phyloP scores from a whole-genome alignment of 1,140 invertebrate genomes.

The Laodelphax striatellus region DNA sequence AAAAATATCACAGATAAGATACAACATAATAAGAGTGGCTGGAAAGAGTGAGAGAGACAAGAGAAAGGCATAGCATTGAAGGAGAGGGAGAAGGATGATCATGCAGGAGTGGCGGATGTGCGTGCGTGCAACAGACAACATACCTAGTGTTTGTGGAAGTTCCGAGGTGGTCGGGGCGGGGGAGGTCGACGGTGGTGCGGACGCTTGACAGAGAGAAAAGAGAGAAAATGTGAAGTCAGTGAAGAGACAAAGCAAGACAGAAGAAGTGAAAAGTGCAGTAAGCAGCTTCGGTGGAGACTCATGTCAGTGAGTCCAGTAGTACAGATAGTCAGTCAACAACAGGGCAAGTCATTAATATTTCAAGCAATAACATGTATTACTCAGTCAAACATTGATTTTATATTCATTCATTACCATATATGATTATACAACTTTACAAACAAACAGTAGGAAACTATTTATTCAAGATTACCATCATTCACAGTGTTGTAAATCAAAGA shows the following conservation, averaged over 20 bases:
- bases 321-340: too few species aligned
- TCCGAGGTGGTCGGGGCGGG: slow-evolving; percentile 6
- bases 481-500: too few species aligned
- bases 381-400: too few species aligned
- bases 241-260: slow-evolving; percentile 9
- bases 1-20: too few species aligned
- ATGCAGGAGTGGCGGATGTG: not conserved
- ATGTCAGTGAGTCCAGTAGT: not conserved
- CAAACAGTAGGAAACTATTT: too few species aligned
- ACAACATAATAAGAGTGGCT: too few species aligned
- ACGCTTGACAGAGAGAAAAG: slow-evolving; percentile 9
- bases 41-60: not conserved
- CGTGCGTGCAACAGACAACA: not conserved
- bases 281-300: not conserved
- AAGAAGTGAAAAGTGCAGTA: not conserved
- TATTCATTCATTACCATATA: too few species aligned
- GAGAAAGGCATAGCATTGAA: not conserved
- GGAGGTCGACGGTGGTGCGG: slow-evolving; percentile 10
- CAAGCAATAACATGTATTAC: too few species aligned
- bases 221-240: slow-evolving; percentile 13
- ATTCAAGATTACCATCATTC: too few species aligned
- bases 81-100: not conserved
- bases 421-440: too few species aligned
- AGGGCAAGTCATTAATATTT: too few species aligned
- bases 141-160: slow-evolving; percentile 5